Conservation (phyloP, 1,140 invertebrate genomes). For the Drosophila chauvacae region DNA sequence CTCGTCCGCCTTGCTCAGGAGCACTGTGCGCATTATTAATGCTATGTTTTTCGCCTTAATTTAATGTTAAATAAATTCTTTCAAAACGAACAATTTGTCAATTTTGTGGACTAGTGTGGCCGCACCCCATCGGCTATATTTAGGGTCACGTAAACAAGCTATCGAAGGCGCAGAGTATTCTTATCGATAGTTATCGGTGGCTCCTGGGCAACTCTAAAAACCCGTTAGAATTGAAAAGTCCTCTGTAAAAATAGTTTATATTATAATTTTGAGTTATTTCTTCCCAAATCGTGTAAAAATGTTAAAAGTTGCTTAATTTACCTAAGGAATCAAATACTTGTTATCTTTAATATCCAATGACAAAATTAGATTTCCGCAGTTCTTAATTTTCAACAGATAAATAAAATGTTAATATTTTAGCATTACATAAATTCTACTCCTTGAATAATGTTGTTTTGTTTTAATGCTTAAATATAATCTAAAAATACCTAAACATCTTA, state of each 20-base stretch:
- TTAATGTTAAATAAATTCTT: constrained; percentile 37
- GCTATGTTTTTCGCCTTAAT: constrained; percentile 8
- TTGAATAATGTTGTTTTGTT: too few species aligned
- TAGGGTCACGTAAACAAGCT: constrained; percentile 8
- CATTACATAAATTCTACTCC: too few species aligned
- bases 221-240: background rate
- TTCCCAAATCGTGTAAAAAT: background rate
- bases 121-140: background rate
- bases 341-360: too few species aligned
- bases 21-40: constrained; percentile 71
- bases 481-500: too few species aligned
- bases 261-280: too few species aligned
- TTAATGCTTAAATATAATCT: too few species aligned
- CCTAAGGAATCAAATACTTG: too few species aligned
- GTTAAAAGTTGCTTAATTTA: too few species aligned
- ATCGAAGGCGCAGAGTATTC: background rate
- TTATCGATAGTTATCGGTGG: constrained; percentile 4
- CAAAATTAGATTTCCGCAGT: too few species aligned
- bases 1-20: constrained; percentile 76
- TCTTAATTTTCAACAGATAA: too few species aligned
- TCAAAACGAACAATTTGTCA: constrained; percentile 27
- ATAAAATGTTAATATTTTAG: too few species aligned
- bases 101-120: constrained; percentile 17
- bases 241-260: background rate
- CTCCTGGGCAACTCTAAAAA: background rate